Percentiles rank a stretch among this genome's conserved stretches.
These are phyloP conservation scores for Sardinella longiceps DNA, from an alignment of 2,797 vertebrate genomes.

Conservation along the genomic window DNA sequence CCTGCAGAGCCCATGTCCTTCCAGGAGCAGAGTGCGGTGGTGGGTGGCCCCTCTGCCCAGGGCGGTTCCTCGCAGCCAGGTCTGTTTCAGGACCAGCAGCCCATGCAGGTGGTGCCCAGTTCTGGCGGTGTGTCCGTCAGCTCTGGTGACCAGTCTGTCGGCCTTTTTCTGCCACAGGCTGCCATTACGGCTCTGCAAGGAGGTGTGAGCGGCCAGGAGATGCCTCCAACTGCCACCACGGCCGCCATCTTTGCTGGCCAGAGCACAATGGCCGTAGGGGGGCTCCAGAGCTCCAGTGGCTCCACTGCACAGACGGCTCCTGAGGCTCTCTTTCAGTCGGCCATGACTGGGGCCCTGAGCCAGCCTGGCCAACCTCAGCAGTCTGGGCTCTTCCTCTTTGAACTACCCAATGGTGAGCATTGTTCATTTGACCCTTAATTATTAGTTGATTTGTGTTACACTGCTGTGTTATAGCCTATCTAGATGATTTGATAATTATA, in stretches of 20 bases:
- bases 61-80: constrained; percentile 74
- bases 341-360: constrained; percentile 82
- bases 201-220: constrained; percentile 85
- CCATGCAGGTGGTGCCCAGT: constrained; percentile 91
- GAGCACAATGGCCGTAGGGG: constrained; percentile 78
- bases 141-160: constrained; percentile 71
- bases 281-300: constrained; percentile 73
- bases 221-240: constrained; percentile 76
- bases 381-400: constrained; percentile 91
- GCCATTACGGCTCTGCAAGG: constrained; percentile 90
- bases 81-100: constrained; percentile 91
- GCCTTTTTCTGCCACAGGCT: constrained; percentile 90
- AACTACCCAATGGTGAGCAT: constrained; percentile 91
- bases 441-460: constrained; percentile 36
- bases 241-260: constrained; percentile 89
- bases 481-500: not conserved
- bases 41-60: constrained; percentile 79
- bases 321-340: constrained; percentile 86
- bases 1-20: constrained; percentile 89
- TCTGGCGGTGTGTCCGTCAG: constrained; percentile 75
- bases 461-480: no score
- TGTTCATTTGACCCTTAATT: not conserved
- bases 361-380: constrained; percentile 85
- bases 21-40: constrained; percentile 78
- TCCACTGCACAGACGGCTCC: constrained; percentile 81